Percentiles rank a stretch among this genome's conserved stretches.
Evolutionary conservation across 2,888 invertebrate species (phyloP).

Genomic region (Plemyria rubiginata): DNA sequence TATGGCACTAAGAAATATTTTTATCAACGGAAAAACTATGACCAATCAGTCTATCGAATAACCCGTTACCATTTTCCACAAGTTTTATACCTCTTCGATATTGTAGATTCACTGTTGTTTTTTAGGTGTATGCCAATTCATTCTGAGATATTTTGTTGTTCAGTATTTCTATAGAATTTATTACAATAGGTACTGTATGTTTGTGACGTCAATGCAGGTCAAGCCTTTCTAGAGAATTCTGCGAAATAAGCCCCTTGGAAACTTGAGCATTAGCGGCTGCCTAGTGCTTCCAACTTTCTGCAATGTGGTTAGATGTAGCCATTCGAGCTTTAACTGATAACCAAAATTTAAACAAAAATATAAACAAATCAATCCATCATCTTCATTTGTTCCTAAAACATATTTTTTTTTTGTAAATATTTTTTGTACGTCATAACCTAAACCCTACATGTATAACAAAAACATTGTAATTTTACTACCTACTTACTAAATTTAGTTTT

Average conservation of each 20-base stretch:
- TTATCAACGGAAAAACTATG: slow-evolving; percentile 25
- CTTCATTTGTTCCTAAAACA: no score
- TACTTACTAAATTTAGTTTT: no score
- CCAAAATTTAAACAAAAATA: neutral
- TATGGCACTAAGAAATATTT: no score
- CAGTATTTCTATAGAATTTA: neutral
- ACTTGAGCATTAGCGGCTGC: slow-evolving; percentile 25
- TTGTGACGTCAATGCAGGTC: slow-evolving; percentile 38
- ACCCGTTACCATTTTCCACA: slow-evolving; percentile 7
- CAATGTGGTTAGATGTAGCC: slow-evolving; percentile 5
- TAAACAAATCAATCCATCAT: no score
- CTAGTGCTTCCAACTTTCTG: slow-evolving; percentile 16
- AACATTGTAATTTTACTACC: no score
- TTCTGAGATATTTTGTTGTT: slow-evolving; percentile 8
- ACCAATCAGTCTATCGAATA: slow-evolving; percentile 19
- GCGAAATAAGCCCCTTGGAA: slow-evolving; percentile 24
- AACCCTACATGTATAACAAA: no score
- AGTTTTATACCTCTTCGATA: neutral
- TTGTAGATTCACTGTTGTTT: slow-evolving; percentile 1
- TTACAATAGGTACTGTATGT: neutral
- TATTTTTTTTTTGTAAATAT: no score
- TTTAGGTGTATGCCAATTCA: slow-evolving; percentile 7
- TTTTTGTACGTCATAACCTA: no score
- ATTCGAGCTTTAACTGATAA: neutral
- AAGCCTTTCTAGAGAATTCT: slow-evolving; percentile 32